These are phyloP conservation scores for Carollia perspicillata DNA, from an alignment of 2,113 vertebrate species.

Conservation along the genomic window DNA sequence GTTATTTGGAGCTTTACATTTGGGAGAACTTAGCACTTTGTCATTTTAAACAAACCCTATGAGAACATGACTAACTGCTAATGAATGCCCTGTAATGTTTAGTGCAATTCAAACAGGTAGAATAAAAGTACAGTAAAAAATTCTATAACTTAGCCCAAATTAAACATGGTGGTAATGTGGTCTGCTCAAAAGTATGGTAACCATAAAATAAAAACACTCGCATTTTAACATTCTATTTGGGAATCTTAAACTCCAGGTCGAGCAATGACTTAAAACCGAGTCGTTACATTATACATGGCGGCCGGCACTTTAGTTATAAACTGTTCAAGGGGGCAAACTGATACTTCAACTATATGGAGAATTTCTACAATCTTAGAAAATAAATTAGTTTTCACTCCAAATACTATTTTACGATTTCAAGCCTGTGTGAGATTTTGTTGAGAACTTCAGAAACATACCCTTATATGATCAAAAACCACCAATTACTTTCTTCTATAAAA, in stretches of 20 bases:
- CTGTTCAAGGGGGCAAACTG: background rate
- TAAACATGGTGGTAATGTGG: background rate
- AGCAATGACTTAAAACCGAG: background rate
- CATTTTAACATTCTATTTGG: conserved; percentile 27
- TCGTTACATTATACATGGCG: background rate
- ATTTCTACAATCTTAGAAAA: conserved; percentile 11
- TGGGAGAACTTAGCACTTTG: conserved; percentile 4
- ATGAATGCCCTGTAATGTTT: background rate
- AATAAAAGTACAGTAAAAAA: conserved; percentile 1
- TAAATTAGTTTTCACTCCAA: background rate
- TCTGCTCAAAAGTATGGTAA: background rate
- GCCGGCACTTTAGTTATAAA: background rate
- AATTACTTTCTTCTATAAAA: background rate
- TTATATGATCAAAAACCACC: background rate
- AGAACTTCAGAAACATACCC: background rate
- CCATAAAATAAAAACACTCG: conserved; percentile 12
- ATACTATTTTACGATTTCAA: conserved; percentile 30
- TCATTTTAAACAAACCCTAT: conserved; percentile 30
- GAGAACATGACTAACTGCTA: background rate
- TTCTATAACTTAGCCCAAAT: background rate
- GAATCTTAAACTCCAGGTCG: conserved; percentile 34
- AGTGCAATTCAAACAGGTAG: background rate
- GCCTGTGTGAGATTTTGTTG: background rate
- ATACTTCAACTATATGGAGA: background rate
- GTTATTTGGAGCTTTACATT: background rate